Percentiles rank a stretch among this genome's conserved stretches.
phyloP scores from a whole-genome alignment of 2,888 invertebrate species.

The Chymomyza caudatula region DNA sequence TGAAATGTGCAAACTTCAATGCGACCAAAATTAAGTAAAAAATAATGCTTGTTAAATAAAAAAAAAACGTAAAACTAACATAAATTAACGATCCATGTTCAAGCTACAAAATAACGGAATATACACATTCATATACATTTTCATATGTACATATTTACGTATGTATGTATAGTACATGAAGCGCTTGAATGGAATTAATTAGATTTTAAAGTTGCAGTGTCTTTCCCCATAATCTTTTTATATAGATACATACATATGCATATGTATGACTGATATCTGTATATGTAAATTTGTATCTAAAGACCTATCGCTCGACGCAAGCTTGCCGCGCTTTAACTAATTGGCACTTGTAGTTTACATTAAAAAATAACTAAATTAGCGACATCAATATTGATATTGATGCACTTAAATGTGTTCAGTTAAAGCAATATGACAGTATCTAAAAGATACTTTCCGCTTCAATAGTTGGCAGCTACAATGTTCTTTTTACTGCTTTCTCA shows the following conservation, averaged over 20 bases:
- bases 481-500: not conserved
- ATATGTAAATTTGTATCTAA: not conserved
- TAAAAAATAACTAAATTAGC: not conserved
- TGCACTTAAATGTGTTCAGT: not conserved
- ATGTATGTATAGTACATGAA: conserved; percentile 63
- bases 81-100: not conserved
- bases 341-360: conserved; percentile 19
- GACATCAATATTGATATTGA: not conserved
- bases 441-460: not conserved
- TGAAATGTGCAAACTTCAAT: conserved; percentile 25
- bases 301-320: too few relatives aligned
- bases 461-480: not conserved
- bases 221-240: not conserved
- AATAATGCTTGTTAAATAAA: conserved; percentile 16
- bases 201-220: conserved; percentile 21
- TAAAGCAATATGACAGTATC: conserved; percentile 6
- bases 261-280: not conserved
- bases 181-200: conserved; percentile 55
- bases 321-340: conserved; percentile 5
- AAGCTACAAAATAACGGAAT: conserved; percentile 34
- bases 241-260: not conserved
- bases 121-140: conserved; percentile 65
- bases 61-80: not conserved
- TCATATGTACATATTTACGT: conserved; percentile 61
- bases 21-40: conserved; percentile 15